Conservation (phyloP, 2,888 invertebrate genomes). For the Nomada ruficornis region DNA sequence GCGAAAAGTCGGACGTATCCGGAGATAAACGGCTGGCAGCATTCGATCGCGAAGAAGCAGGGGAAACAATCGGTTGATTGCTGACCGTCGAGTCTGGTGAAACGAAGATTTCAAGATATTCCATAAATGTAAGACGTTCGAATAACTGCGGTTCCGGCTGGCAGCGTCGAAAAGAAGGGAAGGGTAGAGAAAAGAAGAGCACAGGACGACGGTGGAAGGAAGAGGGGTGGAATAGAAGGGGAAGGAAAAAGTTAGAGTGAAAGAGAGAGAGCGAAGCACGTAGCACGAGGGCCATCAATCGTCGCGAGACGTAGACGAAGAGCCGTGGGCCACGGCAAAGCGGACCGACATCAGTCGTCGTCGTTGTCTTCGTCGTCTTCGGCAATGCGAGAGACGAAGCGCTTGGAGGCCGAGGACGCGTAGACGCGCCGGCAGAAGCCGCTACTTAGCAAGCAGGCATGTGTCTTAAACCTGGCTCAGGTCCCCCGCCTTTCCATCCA, state of each 20-base stretch:
- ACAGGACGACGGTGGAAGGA: neutral
- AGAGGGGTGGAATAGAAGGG: neutral
- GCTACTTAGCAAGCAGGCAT: conserved; percentile 79
- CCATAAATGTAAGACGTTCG: conserved; percentile 81
- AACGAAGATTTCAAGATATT: conserved; percentile 81
- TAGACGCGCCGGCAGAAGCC: conserved; percentile 74
- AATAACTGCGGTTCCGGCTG: conserved; percentile 62
- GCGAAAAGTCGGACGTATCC: conserved; percentile 55
- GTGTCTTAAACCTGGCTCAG: conserved; percentile 71
- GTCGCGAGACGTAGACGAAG: conserved; percentile 82
- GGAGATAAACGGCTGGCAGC: conserved; percentile 58
- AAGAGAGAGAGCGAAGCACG: conserved; percentile 59
- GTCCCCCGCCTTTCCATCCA: conserved; percentile 46
- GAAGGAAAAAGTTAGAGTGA: conserved; percentile 6
- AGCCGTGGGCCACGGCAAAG: conserved; percentile 80
- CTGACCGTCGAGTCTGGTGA: conserved; percentile 65
- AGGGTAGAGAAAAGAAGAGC: neutral
- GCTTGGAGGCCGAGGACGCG: conserved; percentile 69
- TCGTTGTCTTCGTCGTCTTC: conserved; percentile 67
- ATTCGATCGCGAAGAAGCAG: conserved; percentile 43
- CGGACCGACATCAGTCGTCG: conserved; percentile 79
- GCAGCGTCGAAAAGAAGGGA: conserved; percentile 32
- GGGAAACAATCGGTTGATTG: conserved; percentile 77
- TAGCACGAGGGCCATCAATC: conserved; percentile 81
- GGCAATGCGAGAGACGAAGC: conserved; percentile 67